phyloP scores from a whole-genome alignment of 2,113 vertebrate species.

The Haemorhous mexicanus region DNA sequence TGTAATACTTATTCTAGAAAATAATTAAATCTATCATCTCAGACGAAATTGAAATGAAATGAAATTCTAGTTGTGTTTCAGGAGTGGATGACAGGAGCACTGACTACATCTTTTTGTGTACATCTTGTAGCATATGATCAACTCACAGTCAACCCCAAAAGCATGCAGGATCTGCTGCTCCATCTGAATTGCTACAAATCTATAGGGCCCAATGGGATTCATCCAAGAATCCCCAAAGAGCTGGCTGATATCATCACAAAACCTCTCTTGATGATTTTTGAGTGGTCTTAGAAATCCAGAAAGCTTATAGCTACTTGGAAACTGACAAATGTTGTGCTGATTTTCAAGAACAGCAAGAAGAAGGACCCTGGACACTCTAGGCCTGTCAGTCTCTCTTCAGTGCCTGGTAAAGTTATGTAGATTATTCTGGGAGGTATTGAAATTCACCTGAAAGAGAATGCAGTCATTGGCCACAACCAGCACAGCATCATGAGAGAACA shows the following conservation, averaged over 20 bases:
- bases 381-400: background rate
- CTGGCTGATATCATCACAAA: background rate
- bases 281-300: background rate
- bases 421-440: background rate
- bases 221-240: background rate
- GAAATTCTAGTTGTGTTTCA: background rate
- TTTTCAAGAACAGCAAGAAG: background rate
- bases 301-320: background rate
- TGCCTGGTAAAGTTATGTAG: background rate
- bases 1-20: background rate
- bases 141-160: background rate
- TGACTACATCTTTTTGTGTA: background rate
- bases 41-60: background rate
- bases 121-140: background rate
- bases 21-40: background rate
- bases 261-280: background rate
- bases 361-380: background rate
- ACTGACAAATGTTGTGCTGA: background rate
- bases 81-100: background rate
- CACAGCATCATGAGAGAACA: background rate
- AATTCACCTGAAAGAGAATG: background rate
- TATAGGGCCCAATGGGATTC: background rate
- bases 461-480: background rate
- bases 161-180: background rate
- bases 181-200: background rate